phyloP scores from a whole-genome alignment of 2,888 invertebrate genomes.

The Epinotia nisella region DNA sequence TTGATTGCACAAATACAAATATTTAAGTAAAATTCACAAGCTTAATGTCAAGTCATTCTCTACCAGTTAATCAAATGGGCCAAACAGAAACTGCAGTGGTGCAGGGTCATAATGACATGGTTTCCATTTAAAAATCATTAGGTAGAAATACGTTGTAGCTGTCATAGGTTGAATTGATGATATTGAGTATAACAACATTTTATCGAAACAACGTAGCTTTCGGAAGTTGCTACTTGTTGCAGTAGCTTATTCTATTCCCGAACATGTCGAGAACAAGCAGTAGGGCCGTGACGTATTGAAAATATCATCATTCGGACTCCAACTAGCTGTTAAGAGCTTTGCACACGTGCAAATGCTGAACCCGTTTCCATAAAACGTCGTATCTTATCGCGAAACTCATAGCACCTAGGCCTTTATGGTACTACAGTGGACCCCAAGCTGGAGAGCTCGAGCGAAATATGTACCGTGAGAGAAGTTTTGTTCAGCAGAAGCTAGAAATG shows the following conservation, averaged over 20 bases:
- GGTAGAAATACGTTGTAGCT: too few species aligned
- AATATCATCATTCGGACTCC: slow-evolving; percentile 59
- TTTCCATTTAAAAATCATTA: too few species aligned
- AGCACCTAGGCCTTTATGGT: not conserved
- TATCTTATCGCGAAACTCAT: not conserved
- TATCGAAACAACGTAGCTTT: too few species aligned
- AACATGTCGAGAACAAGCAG: slow-evolving; percentile 43
- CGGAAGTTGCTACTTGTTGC: too few species aligned
- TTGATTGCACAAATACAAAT: too few species aligned
- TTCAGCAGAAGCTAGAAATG: slow-evolving; percentile 28
- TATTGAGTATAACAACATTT: too few species aligned
- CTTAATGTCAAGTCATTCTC: too few species aligned
- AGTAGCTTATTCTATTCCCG: not conserved
- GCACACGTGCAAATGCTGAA: slow-evolving; percentile 47
- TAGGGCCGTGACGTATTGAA: slow-evolving; percentile 53
- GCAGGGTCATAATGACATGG: too few species aligned
- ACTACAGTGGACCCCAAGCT: not conserved
- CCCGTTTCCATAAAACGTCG: not conserved
- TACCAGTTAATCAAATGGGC: too few species aligned
- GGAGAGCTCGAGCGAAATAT: slow-evolving; percentile 23
- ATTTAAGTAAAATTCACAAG: too few species aligned
- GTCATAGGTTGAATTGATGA: too few species aligned
- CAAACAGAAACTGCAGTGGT: too few species aligned
- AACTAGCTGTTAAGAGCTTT: slow-evolving; percentile 62
- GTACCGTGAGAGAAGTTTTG: slow-evolving; percentile 14